Evolutionary conservation across 2,797 vertebrate species (phyloP), one percentile per base, ranked within the genome.

Genomic region (Aselliscus stoliczkanus): DNA sequence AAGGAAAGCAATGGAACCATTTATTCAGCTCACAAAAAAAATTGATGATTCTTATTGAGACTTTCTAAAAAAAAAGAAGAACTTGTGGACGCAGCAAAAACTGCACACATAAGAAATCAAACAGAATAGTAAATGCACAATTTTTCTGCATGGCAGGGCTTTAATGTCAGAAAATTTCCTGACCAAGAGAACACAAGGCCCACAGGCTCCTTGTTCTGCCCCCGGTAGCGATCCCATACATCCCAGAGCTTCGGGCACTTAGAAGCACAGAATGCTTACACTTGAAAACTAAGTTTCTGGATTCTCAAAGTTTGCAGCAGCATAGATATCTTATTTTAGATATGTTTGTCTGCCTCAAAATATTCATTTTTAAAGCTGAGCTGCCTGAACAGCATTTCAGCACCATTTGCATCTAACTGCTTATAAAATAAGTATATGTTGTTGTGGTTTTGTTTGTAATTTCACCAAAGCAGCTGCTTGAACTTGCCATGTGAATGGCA

Each of bases 81-180:
- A 39, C 3, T 10, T 75, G 75, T 93, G 62, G 60, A 60, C 65
- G 94, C 64, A 96, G 93, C 50, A 93, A 95, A 97, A 95, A 67
- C 39, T 62, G 56, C 44, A 88, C 87, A 96, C 72, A 44, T 50
- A 25, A 89, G 52, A 65, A 93, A 97, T 97, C 96, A 97, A 97
- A 97, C 70, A 95, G 96, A 96, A 95, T 95, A 70, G 81, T 84
- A 95, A 96, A 95, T 95, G 81, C 79, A 58, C 73, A 62, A 94
- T 80, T 96, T 95, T 96, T 93, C 92, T 90, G 62, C 89, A 95
- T 96, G 95, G 79, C 67, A 79, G 77, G 64, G 20, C 96, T 97
- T 97, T 96, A 94, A 86, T 93, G 92, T 96, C 75, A 90, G 92
- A 90, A 97, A 92, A 92, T 86, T 79, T 94, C 92, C 87, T 92